Evolutionary conservation across 2,888 invertebrate genomes (phyloP).

Genomic region (Oscheius sp.): DNA sequence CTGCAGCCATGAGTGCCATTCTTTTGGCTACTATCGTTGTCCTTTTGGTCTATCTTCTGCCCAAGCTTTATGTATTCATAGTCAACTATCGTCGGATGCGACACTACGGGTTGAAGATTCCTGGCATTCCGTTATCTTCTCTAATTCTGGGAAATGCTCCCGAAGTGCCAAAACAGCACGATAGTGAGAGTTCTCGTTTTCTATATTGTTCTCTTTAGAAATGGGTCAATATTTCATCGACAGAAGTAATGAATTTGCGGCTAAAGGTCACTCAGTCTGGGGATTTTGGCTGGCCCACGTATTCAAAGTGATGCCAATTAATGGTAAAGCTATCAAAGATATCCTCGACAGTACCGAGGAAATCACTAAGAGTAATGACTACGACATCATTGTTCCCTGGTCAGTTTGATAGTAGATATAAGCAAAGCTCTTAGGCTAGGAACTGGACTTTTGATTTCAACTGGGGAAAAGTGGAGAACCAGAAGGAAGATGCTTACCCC

Average conservation of each 20-base stretch:
- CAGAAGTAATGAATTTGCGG: not conserved
- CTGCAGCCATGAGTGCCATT: no score
- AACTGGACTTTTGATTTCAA: no score
- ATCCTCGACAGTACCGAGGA: conserved; percentile 68
- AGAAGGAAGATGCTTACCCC: conserved; percentile 73
- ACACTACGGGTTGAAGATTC: not conserved
- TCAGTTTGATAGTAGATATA: no score
- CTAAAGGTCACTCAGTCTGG: conserved; percentile 5
- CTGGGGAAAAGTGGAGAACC: conserved; percentile 72
- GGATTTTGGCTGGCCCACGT: conserved; percentile 15
- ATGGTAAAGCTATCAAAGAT: conserved; percentile 26
- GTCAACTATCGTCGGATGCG: not conserved
- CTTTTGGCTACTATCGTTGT: not conserved
- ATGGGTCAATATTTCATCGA: conserved; percentile 16
- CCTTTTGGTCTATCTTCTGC: not conserved
- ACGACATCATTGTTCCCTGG: conserved; percentile 72
- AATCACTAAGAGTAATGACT: conserved; percentile 71
- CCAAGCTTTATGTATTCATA: not conserved
- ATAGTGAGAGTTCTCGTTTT: not conserved
- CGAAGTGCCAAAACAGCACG: conserved; percentile 1
- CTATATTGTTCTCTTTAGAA: not conserved
- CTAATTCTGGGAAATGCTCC: conserved; percentile 14
- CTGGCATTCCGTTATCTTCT: not conserved
- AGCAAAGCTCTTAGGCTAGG: no score
- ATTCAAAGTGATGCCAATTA: conserved; percentile 8